Evolutionary conservation across 2,113 vertebrate genomes (phyloP).

Genomic region (Tringa solitaria): DNA sequence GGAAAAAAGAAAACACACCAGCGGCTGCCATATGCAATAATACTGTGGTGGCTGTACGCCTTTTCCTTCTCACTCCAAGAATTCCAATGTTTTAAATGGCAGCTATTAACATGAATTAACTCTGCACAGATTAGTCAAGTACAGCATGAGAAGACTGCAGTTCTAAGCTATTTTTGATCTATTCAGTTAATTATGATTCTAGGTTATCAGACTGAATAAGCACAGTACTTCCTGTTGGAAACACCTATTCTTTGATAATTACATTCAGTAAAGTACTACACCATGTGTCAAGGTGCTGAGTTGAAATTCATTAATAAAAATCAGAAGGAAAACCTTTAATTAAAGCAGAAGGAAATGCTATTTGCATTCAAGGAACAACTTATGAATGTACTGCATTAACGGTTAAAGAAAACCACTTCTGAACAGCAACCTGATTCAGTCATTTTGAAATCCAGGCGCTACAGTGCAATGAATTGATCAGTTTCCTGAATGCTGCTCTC

Average conservation of each 20-base stretch:
- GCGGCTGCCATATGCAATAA: neutral
- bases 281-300: neutral
- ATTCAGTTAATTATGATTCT: neutral
- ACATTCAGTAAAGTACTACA: constrained; percentile 24
- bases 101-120: constrained; percentile 14
- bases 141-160: neutral
- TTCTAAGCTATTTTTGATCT: neutral
- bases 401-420: constrained; percentile 16
- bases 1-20: neutral
- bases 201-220: neutral
- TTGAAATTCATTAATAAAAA: constrained; percentile 49
- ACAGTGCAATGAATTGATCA: constrained; percentile 28
- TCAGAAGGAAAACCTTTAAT: constrained; percentile 22
- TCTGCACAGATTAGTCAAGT: neutral
- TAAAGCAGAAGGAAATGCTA: constrained; percentile 42
- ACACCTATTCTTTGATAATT: constrained; percentile 33
- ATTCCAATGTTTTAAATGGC: neutral
- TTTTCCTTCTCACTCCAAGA: neutral
- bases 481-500: neutral
- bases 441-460: constrained; percentile 44
- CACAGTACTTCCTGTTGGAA: neutral
- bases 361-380: constrained; percentile 35
- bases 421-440: constrained; percentile 5
- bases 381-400: neutral
- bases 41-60: neutral